These are phyloP conservation scores for Oceanodroma tethys DNA, from an alignment of 2,113 vertebrate genomes.

Conservation along the genomic window DNA sequence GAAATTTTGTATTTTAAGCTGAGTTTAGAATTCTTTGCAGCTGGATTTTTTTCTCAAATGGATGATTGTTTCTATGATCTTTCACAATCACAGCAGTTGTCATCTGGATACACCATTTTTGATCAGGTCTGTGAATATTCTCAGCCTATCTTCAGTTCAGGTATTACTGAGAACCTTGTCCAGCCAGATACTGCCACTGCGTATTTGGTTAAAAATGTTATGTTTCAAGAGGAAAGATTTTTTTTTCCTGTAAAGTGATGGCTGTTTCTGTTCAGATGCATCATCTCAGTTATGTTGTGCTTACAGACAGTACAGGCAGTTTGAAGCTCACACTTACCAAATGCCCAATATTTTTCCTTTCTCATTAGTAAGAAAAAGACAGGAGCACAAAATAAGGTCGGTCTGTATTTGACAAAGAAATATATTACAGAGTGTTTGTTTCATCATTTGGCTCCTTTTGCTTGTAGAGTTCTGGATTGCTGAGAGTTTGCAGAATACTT, in stretches of 20 bases:
- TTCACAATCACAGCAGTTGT: not conserved
- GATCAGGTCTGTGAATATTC: not conserved
- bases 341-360: not conserved
- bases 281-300: not conserved
- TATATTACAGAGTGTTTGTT: not conserved
- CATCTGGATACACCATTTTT: not conserved
- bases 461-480: not conserved
- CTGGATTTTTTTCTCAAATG: not conserved
- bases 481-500: not conserved
- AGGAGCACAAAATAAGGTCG: not conserved
- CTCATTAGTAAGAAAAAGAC: not conserved
- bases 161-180: not conserved
- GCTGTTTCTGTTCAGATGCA: not conserved
- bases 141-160: not conserved
- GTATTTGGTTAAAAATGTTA: not conserved
- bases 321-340: not conserved
- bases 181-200: not conserved
- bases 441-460: not conserved
- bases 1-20: not conserved
- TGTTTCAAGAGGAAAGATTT: not conserved
- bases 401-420: not conserved
- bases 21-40: not conserved
- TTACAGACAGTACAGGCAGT: not conserved
- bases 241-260: not conserved
- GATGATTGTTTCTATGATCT: not conserved